A percentile compares a stretch with the other conserved stretches of the same genome.
Conservation (phyloP, 2,113 vertebrate species). For the Callaeas wilsoni region DNA sequence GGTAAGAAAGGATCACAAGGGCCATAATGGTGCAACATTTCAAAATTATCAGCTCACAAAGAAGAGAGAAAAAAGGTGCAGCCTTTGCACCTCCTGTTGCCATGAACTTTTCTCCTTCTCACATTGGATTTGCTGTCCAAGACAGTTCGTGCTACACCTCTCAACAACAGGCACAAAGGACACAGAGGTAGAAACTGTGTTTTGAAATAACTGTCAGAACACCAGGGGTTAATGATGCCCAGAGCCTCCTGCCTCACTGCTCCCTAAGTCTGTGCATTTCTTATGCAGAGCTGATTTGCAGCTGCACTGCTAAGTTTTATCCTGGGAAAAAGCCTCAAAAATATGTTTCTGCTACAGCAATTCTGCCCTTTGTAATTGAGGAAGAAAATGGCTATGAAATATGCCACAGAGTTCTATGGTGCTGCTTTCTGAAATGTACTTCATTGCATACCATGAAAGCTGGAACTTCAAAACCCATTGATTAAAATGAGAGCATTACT, state of each 20-base stretch:
- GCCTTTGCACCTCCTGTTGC: neutral
- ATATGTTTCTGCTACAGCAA: neutral
- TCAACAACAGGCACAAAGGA: neutral
- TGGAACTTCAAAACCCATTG: neutral
- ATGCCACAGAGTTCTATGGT: neutral
- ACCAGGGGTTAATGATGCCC: neutral
- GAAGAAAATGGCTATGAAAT: neutral
- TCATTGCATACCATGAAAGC: neutral
- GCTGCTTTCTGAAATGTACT: neutral
- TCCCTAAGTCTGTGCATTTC: neutral
- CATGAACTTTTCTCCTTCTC: neutral
- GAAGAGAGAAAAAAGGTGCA: neutral
- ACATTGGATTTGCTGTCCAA: neutral
- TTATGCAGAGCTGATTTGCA: neutral
- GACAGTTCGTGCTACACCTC: neutral
- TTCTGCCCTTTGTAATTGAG: neutral
- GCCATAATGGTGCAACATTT: fast-evolving
- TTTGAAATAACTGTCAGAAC: neutral
- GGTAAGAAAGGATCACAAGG: neutral
- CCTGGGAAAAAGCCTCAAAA: neutral
- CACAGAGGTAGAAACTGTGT: neutral
- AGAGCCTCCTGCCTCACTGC: neutral
- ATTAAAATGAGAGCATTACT: constrained; percentile 1
- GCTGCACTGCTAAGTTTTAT: neutral
- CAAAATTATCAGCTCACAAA: neutral